Base-by-base conservation (phyloP, 2,888 invertebrate genomes). In the Ditula angustiorana region DNA sequence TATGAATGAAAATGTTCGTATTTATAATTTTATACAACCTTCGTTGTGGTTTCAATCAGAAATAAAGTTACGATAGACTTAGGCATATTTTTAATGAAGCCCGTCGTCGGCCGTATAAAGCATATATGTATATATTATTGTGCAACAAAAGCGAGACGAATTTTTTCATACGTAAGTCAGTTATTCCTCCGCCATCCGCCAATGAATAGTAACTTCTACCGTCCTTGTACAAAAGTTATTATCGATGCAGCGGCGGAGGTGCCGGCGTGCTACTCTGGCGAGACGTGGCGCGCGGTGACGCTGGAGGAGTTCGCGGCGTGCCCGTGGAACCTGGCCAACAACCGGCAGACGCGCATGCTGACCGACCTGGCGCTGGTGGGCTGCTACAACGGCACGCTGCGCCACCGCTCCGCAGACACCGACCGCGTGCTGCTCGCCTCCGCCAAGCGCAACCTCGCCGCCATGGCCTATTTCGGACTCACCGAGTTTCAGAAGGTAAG, bases 311-410 rank as follows among this genome's bases (percentile, higher is more conserved):
- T 99, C 90, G 95, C 98, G 77, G 93, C 94, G 28, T 99, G 99
- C 84, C 96, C 96, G 4, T 96, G 96, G 86, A 99, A 99, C 94
- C 94, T 99, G 81, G 99, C 99, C 19, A 96, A 96, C 80, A 99
- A 99, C 90, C 94, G 99, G 67, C 99, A 99, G 92, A 99, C 99
- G 2, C 94, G 99, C 73, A 99, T 99, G 99, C 87, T 99, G 78
- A 98, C 99, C 13, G 98, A 99, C 93, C 94, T 99, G 71, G 97
- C 97, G 64, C 94, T 99, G 55, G 96, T 99, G 35, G 98, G 98
- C 63, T 99, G 99, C 92, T 99, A 99, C 92, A 98, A 99, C 82
- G 96, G 95, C 74, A 95, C 96, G 53, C 94, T 95, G 71, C 95
- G 97, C 93, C 94, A 96, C 55, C 78, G 90, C 58, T 93, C 94